phyloP scores from a whole-genome alignment of 2,888 invertebrate genomes.

The Troides aeacus region DNA sequence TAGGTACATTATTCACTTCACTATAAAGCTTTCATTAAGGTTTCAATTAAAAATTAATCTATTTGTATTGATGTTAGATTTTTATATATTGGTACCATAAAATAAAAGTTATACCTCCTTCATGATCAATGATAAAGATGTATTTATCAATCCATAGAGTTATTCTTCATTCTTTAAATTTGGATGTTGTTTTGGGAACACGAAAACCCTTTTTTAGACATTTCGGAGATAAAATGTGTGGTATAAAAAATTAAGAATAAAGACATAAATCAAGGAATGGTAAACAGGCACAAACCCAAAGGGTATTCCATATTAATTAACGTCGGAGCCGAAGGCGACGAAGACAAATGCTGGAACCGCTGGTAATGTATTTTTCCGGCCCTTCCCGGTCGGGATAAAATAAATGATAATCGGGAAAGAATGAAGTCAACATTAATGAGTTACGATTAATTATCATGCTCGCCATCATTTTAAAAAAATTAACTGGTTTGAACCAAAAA shows the following conservation, averaged over 20 bases:
- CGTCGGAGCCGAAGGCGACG: constrained; percentile 69
- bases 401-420: constrained; percentile 79
- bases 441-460: constrained; percentile 65
- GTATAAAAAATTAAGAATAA: constrained; percentile 51
- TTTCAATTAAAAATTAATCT: too few species aligned
- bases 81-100: too few species aligned
- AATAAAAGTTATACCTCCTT: too few species aligned
- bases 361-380: constrained; percentile 76
- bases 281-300: constrained; percentile 63
- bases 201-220: constrained; percentile 19
- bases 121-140: too few species aligned
- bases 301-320: constrained; percentile 79
- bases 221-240: constrained; percentile 31
- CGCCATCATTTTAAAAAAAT: constrained; percentile 44
- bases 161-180: neutral
- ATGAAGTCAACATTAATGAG: constrained; percentile 76
- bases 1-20: neutral
- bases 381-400: constrained; percentile 61
- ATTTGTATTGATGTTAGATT: too few species aligned
- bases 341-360: constrained; percentile 72
- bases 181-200: neutral
- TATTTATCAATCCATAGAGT: neutral
- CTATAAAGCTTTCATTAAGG: too few species aligned
- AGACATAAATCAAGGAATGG: constrained; percentile 67
- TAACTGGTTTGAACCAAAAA: constrained; percentile 35